Percentiles rank a stretch among this genome's conserved stretches.
Evolutionary conservation across 2,888 invertebrate genomes (phyloP).

Genomic region (Cremastinae sp.): DNA sequence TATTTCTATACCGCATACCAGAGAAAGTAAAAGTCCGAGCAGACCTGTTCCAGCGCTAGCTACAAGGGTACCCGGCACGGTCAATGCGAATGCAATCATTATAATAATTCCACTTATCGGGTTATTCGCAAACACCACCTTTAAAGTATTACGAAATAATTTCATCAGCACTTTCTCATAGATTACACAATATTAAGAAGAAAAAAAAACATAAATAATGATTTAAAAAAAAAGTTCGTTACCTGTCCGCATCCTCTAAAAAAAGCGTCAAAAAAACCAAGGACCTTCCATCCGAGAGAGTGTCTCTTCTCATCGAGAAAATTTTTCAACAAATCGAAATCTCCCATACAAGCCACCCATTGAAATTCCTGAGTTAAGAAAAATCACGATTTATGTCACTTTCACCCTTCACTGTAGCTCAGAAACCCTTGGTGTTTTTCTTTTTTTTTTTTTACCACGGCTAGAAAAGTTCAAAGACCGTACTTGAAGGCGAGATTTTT

Average conservation of each 20-base stretch:
- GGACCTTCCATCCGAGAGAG: slow-evolving; percentile 68
- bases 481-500: slow-evolving; percentile 32
- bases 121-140: slow-evolving; percentile 80
- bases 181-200: not conserved
- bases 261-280: slow-evolving; percentile 75
- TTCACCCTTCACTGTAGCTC: not conserved
- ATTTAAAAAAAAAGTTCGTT: slow-evolving; percentile 17
- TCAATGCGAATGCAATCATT: slow-evolving; percentile 73
- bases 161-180: too few relatives aligned
- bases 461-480: not conserved
- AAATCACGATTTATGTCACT: slow-evolving; percentile 13
- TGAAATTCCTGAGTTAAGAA: slow-evolving; percentile 62
- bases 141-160: slow-evolving; percentile 33
- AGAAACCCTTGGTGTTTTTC: too few relatives aligned
- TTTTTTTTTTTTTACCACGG: not conserved
- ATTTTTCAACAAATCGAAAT: slow-evolving; percentile 71
- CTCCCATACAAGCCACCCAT: slow-evolving; percentile 74
- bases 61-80: slow-evolving; percentile 71
- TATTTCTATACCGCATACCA: slow-evolving; percentile 67
- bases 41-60: slow-evolving; percentile 71
- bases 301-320: slow-evolving; percentile 68
- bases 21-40: slow-evolving; percentile 74
- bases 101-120: slow-evolving; percentile 79
- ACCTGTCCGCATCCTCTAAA: slow-evolving; percentile 79
- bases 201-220: not conserved